These are phyloP conservation scores for Pangasius sanitwongsei DNA, from an alignment of 2,797 vertebrate species.

Conservation along the genomic window DNA sequence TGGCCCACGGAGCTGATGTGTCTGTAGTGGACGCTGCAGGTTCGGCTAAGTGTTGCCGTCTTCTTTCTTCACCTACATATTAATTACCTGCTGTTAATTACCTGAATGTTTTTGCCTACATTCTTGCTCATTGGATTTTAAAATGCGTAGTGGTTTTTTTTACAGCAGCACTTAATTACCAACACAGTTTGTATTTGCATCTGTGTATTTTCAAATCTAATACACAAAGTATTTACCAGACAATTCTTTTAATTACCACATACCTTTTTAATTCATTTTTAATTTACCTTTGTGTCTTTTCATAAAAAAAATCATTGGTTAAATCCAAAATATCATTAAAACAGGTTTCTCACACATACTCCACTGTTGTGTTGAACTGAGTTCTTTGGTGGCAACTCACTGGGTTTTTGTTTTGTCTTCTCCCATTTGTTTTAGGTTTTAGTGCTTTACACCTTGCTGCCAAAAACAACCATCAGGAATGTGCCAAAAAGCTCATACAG, in stretches of 20 bases:
- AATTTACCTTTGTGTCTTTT: not conserved
- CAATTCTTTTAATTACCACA: not conserved
- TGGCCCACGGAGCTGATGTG: conserved; percentile 88
- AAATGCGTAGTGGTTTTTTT: not conserved
- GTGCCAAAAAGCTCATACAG: conserved; percentile 89
- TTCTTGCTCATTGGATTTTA: not conserved
- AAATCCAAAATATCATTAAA: not conserved
- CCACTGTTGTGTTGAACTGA: not conserved
- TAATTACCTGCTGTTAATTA: not conserved
- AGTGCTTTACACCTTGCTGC: conserved; percentile 92
- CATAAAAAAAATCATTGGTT: too few relatives aligned
- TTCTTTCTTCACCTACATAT: not conserved
- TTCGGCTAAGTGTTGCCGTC: conserved; percentile 61
- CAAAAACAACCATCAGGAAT: conserved; percentile 89
- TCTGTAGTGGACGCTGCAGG: conserved; percentile 85
- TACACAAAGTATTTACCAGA: not conserved
- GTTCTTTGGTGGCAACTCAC: not conserved
- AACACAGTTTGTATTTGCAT: not conserved
- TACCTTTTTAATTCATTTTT: too few relatives aligned
- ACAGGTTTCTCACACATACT: not conserved
- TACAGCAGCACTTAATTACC: not conserved
- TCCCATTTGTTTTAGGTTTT: conserved; percentile 75
- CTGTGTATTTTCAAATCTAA: not conserved
- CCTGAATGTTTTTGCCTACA: too few relatives aligned
- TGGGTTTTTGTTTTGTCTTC: not conserved